Evolutionary conservation across 2,113 vertebrate species (phyloP).

Genomic region (Ifrita kowaldi): DNA sequence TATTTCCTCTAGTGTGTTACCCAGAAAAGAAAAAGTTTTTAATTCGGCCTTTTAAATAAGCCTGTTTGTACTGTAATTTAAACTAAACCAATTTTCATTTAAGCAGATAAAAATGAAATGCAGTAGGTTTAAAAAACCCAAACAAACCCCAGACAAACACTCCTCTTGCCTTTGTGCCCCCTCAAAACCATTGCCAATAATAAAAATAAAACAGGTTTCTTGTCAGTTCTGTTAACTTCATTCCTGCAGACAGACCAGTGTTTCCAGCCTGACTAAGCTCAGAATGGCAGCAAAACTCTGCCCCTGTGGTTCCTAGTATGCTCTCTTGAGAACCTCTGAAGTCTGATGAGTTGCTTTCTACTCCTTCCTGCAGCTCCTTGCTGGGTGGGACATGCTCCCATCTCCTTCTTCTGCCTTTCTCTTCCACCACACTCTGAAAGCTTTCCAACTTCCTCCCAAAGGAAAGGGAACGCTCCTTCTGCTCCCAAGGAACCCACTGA

Average conservation of each 20-base stretch:
- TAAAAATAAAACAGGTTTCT: background rate
- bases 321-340: background rate
- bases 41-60: background rate
- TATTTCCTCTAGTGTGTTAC: background rate
- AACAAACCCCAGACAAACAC: background rate
- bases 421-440: background rate
- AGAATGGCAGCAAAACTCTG: background rate
- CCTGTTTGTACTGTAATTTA: background rate
- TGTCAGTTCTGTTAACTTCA: background rate
- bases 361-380: background rate
- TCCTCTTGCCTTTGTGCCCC: background rate
- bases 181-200: background rate
- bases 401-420: background rate
- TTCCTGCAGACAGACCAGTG: background rate
- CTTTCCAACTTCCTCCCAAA: background rate
- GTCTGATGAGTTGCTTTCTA: background rate
- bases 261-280: background rate
- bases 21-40: background rate
- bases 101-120: background rate
- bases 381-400: accelerated
- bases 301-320: background rate
- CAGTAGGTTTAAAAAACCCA: background rate
- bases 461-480: background rate
- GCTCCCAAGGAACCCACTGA: background rate
- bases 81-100: background rate